These are phyloP conservation scores for Mercenaria mercenaria DNA, from an alignment of 1,140 invertebrate genomes.

Conservation along the genomic window DNA sequence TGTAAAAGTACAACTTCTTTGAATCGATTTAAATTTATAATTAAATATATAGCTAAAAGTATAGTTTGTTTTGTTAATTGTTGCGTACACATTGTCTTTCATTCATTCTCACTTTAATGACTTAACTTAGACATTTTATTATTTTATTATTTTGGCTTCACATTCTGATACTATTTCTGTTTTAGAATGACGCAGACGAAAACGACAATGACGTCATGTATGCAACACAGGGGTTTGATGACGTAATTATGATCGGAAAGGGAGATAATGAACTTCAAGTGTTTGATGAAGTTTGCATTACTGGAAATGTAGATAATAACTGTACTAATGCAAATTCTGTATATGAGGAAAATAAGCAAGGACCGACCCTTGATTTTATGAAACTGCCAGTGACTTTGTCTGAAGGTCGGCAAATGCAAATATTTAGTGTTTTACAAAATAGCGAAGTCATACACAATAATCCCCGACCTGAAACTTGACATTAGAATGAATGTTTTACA, in stretches of 20 bases:
- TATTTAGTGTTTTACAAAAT: conserved; percentile 29
- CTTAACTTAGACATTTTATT: too few relatives aligned
- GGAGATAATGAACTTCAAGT: conserved; percentile 18
- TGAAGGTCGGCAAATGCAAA: conserved; percentile 10
- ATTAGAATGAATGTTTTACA: neutral
- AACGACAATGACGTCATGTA: conserved; percentile 63
- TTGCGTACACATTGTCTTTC: too few relatives aligned
- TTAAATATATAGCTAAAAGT: too few relatives aligned
- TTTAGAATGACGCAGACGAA: conserved; percentile 61
- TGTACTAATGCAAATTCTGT: neutral
- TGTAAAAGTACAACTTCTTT: too few relatives aligned
- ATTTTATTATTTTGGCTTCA: neutral
- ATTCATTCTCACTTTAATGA: too few relatives aligned
- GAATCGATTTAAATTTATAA: too few relatives aligned
- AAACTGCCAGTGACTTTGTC: neutral
- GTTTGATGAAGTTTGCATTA: conserved; percentile 1
- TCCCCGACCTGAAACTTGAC: neutral
- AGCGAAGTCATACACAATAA: neutral
- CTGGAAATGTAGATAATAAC: neutral
- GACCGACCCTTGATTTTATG: neutral
- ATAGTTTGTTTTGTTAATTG: too few relatives aligned
- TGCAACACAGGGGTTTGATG: conserved; percentile 18
- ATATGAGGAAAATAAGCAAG: neutral
- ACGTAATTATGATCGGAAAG: neutral
- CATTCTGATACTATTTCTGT: conserved; percentile 16